Evolutionary conservation across 2,888 invertebrate genomes (phyloP), one percentile per base, ranked within the genome.

Genomic region (Nephrotoma flavescens): DNA sequence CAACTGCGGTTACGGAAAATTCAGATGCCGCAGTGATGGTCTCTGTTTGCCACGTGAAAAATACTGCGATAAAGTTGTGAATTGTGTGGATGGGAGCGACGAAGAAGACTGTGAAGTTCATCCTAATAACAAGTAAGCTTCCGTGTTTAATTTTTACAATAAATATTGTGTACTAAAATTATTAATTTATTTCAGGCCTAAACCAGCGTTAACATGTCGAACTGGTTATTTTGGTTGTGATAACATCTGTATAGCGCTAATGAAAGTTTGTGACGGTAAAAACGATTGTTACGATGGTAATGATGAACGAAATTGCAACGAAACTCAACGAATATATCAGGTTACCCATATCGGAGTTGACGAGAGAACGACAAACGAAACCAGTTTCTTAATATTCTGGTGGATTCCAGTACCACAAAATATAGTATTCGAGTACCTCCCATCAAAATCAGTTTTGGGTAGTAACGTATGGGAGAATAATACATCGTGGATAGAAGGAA

Each of bases 221-320:
- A 4, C 86, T 1, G 86, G 94, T 1, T 92, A 92, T 87, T 94
- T 94, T 90, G 91, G 92, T 0, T 95, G 95, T 88, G 94, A 95
- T 89, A 92, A 91, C 9, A 90, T 90, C 0, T 96, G 96, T 90
- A 90, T 95, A 41, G 93, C 95, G 0, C 89, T 94, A 19, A 92
- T 92, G 0, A 91, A 93, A 86, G 92, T 93, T 45, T 97, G 97
- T 90, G 94, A 97, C 90, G 94, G 94, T 0, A 92, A 92, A 9
- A 91, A 92, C 52, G 95, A 97, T 89, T 97, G 97, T 89, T 93
- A 93, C 88, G 96, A 97, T 89, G 94, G 94, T 9, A 94, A 93
- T 84, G 97, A 97, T 89, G 97, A 97, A 90, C 89, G 90, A 2
- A 93, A 95, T 90, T 96, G 96, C 88, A 92, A 93, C 42, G 92